Conservation (phyloP, 2,113 vertebrate genomes). For the Oreochromis niloticus region DNA sequence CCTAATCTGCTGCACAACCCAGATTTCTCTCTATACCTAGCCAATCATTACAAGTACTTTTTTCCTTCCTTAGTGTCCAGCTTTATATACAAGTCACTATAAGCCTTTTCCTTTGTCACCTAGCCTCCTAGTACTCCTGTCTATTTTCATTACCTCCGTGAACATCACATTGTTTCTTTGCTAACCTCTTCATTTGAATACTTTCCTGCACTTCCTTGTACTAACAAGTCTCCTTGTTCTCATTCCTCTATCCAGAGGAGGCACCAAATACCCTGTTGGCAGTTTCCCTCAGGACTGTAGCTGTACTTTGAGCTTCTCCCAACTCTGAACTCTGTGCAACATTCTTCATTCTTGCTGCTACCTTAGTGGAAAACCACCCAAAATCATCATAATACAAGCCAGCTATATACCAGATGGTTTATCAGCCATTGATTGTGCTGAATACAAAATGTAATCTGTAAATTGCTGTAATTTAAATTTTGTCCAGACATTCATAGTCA, state of each 20-base stretch:
- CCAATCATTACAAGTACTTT: not conserved
- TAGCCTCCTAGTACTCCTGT: not conserved
- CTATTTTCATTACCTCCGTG: not conserved
- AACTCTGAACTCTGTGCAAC: not conserved
- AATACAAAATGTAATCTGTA: not conserved
- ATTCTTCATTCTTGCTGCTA: not conserved
- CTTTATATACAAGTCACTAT: not conserved
- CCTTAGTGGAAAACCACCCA: not conserved
- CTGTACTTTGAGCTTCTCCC: not conserved
- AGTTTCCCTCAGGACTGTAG: not conserved
- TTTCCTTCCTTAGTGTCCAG: not conserved
- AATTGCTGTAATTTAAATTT: not conserved
- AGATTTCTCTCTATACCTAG: not conserved
- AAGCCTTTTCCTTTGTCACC: not conserved
- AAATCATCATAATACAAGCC: not conserved
- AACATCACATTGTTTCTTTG: not conserved
- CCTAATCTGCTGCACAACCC: not conserved
- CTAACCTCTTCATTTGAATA: not conserved
- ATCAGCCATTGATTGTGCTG: not conserved
- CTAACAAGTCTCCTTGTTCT: not conserved
- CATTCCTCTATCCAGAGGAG: not conserved
- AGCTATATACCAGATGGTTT: not conserved
- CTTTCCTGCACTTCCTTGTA: not conserved
- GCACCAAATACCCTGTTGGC: not conserved
- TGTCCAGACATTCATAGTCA: not conserved